These are phyloP conservation scores for Rutpela maculata DNA, from an alignment of 2,888 invertebrate species.

Conservation along the genomic window DNA sequence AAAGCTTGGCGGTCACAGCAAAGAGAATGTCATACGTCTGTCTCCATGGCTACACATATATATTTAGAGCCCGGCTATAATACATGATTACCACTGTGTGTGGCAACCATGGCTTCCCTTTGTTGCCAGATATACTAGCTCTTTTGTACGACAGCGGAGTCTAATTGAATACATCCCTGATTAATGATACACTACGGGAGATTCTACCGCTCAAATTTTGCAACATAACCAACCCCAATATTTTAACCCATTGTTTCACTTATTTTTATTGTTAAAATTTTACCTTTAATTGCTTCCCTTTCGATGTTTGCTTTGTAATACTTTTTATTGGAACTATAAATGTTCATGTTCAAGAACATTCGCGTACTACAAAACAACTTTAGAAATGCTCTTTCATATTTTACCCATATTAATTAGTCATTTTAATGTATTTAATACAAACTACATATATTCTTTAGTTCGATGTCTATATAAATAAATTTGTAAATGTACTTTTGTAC, in stretches of 20 bases:
- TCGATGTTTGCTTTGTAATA: background rate
- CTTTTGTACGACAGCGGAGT: slow-evolving; percentile 51
- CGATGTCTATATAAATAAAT: too few relatives aligned
- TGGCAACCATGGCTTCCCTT: slow-evolving; percentile 56
- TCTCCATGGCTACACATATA: slow-evolving; percentile 50
- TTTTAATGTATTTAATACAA: too few relatives aligned
- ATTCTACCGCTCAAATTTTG: slow-evolving; percentile 26
- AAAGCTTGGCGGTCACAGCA: slow-evolving; percentile 17
- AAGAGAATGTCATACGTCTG: slow-evolving; percentile 41
- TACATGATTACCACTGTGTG: slow-evolving; percentile 57
- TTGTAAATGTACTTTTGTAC: too few relatives aligned
- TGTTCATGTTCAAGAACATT: background rate
- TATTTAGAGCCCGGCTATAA: slow-evolving; percentile 45
- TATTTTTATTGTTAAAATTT: slow-evolving; percentile 12
- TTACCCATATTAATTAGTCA: too few relatives aligned
- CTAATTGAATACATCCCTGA: slow-evolving; percentile 50
- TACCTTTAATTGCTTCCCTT: slow-evolving; percentile 7
- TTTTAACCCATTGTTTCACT: slow-evolving; percentile 2
- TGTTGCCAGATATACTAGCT: slow-evolving; percentile 56
- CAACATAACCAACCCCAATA: slow-evolving; percentile 14
- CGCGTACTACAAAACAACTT: too few relatives aligned
- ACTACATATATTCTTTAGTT: too few relatives aligned
- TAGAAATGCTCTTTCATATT: too few relatives aligned
- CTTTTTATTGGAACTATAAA: background rate
- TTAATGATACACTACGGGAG: slow-evolving; percentile 43